Percentiles rank a stretch among this genome's conserved stretches.
Evolutionary conservation across 2,888 invertebrate genomes (phyloP).

Genomic region (Hybos culiciformis): DNA sequence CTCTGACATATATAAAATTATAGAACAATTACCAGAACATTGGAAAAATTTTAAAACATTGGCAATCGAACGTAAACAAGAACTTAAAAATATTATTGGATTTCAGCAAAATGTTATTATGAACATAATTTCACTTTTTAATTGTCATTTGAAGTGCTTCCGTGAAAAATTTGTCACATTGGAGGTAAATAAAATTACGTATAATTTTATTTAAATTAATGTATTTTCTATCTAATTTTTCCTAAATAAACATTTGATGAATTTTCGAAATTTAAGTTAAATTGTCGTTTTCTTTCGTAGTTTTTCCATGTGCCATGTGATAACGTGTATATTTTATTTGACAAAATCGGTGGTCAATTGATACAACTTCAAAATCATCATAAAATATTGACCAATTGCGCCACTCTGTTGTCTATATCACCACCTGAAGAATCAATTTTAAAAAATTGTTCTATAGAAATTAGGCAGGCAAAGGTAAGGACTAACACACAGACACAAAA

Average conservation of each 20-base stretch:
- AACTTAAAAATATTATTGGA: slow-evolving; percentile 73
- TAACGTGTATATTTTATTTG: slow-evolving; percentile 55
- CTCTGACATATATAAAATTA: slow-evolving; percentile 62
- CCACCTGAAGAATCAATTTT: slow-evolving; percentile 72
- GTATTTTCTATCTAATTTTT: too few relatives aligned
- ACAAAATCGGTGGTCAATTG: slow-evolving; percentile 53
- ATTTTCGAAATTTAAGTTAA: slow-evolving; percentile 1
- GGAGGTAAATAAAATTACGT: slow-evolving; percentile 16
- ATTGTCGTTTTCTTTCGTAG: slow-evolving; percentile 26
- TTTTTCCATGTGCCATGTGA: slow-evolving; percentile 52
- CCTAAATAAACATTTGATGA: neutral
- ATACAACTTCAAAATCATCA: slow-evolving; percentile 52
- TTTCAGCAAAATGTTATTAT: slow-evolving; percentile 76
- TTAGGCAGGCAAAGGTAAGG: slow-evolving; percentile 56
- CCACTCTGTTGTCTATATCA: slow-evolving; percentile 71
- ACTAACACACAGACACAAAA: neutral
- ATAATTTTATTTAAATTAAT: neutral
- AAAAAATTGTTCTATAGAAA: slow-evolving; percentile 59
- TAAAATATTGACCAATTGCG: slow-evolving; percentile 54
- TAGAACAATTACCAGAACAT: slow-evolving; percentile 70
- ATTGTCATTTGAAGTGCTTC: slow-evolving; percentile 63
- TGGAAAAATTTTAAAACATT: slow-evolving; percentile 79
- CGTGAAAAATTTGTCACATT: slow-evolving; percentile 52
- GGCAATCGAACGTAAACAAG: slow-evolving; percentile 67
- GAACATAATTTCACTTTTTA: slow-evolving; percentile 66